These are phyloP conservation scores for Coleophora flavipennella DNA, from an alignment of 2,888 invertebrate genomes.

Conservation along the genomic window DNA sequence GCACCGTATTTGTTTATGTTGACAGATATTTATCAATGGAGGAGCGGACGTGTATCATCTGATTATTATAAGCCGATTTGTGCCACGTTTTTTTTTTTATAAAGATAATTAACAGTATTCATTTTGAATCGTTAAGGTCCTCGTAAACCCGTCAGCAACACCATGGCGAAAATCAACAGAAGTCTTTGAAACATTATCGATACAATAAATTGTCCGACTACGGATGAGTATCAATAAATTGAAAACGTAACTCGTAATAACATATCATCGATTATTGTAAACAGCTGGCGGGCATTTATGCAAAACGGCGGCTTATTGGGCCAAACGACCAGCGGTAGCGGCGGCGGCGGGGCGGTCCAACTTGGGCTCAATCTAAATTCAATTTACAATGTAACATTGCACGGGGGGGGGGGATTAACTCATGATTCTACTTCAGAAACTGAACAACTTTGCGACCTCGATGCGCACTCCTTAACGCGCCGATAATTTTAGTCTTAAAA, in stretches of 20 bases:
- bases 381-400: too few relatives aligned
- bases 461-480: too few relatives aligned
- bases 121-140: conserved; percentile 30
- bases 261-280: conserved; percentile 69
- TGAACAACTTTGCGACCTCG: too few relatives aligned
- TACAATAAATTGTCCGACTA: conserved; percentile 62
- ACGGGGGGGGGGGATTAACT: too few relatives aligned
- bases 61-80: conserved; percentile 17
- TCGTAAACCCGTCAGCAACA: conserved; percentile 44
- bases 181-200: conserved; percentile 59
- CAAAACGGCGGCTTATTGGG: conserved; percentile 57
- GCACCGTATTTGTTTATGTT: conserved; percentile 24
- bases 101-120: conserved; percentile 33
- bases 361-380: too few relatives aligned
- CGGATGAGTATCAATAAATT: conserved; percentile 67
- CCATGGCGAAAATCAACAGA: conserved; percentile 54
- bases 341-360: conserved; percentile 8
- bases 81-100: conserved; percentile 22
- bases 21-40: conserved; percentile 13
- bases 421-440: too few relatives aligned
- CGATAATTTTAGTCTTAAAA: too few relatives aligned
- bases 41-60: conserved; percentile 10
- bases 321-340: conserved; percentile 63
- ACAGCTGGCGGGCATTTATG: conserved; percentile 69
- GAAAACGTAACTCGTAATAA: conserved; percentile 65